A percentile compares a stretch with the other conserved stretches of the same genome.
Conservation (phyloP, 2,888 invertebrate genomes). For the Nasonia oneida region DNA sequence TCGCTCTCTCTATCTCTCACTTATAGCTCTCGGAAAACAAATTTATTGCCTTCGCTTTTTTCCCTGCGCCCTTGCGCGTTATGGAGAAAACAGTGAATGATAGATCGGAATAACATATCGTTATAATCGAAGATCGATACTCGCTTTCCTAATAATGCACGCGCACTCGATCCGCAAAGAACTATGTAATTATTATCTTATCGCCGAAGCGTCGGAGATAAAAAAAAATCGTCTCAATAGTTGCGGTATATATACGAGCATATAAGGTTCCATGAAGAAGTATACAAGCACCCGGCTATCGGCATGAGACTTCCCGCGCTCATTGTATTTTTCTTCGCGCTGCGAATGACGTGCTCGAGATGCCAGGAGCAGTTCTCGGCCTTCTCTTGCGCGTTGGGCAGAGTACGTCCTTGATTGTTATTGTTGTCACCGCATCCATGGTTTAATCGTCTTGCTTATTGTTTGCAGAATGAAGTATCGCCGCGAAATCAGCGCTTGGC, state of each 20-base stretch:
- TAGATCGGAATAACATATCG: neutral
- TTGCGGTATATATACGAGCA: slow-evolving; percentile 52
- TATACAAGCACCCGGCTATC: neutral
- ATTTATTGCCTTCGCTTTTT: neutral
- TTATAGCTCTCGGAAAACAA: neutral
- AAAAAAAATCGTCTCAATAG: slow-evolving; percentile 36
- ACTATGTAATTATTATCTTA: slow-evolving; percentile 49
- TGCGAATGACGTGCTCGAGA: slow-evolving; percentile 2
- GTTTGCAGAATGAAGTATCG: neutral
- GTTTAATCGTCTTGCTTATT: neutral
- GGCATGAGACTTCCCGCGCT: slow-evolving; percentile 37
- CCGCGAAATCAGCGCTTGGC: neutral
- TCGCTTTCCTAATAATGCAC: neutral
- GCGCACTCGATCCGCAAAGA: slow-evolving; percentile 7
- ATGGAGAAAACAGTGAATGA: neutral
- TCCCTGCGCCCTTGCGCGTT: neutral
- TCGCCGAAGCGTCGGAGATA: slow-evolving; percentile 43
- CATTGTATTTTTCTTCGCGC: slow-evolving; percentile 21
- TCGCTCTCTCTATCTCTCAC: too few relatives aligned
- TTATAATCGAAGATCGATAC: neutral
- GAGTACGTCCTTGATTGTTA: slow-evolving; percentile 19
- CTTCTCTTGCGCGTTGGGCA: slow-evolving; percentile 47
- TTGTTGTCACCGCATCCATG: neutral
- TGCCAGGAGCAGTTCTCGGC: slow-evolving; percentile 20
- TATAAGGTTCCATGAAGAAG: neutral